A percentile compares a stretch with the other conserved stretches of the same genome.
Conservation (phyloP, 1,140 invertebrate genomes). For the Melitaea cinxia region DNA sequence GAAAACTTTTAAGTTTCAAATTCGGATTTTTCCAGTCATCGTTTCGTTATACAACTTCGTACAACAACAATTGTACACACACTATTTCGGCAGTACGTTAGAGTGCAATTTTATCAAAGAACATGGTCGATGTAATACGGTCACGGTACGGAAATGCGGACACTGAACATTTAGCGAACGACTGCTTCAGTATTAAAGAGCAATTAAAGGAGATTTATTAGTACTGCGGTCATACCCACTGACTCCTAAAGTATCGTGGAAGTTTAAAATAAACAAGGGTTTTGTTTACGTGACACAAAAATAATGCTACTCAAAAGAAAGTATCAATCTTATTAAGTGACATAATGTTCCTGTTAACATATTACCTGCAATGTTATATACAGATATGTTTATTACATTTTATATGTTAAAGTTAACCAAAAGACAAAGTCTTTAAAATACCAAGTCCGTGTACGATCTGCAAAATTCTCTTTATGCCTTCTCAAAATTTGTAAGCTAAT, state of each 20-base stretch:
- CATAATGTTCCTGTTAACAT: too few species aligned
- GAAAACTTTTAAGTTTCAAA: too few species aligned
- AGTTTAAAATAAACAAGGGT: not conserved
- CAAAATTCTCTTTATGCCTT: too few species aligned
- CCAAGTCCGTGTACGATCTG: too few species aligned
- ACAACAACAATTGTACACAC: too few species aligned
- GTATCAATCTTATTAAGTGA: too few species aligned
- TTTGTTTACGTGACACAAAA: not conserved
- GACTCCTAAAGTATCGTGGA: not conserved
- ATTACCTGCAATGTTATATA: too few species aligned
- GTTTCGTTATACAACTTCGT: not conserved
- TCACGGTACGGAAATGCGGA: constrained; percentile 3
- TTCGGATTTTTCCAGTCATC: not conserved
- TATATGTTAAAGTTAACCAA: too few species aligned
- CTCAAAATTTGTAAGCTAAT: not conserved
- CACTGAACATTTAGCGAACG: constrained; percentile 5
- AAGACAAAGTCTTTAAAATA: too few species aligned
- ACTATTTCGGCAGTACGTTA: not conserved
- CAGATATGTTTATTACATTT: too few species aligned
- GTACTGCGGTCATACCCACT: not conserved
- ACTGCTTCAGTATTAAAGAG: not conserved
- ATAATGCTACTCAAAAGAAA: not conserved
- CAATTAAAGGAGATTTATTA: constrained; percentile 9
- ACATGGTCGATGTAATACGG: constrained; percentile 3
- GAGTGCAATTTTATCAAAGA: constrained; percentile 1